Conservation (phyloP, 2,797 vertebrate species). For the Peromyscus melanophrys region DNA sequence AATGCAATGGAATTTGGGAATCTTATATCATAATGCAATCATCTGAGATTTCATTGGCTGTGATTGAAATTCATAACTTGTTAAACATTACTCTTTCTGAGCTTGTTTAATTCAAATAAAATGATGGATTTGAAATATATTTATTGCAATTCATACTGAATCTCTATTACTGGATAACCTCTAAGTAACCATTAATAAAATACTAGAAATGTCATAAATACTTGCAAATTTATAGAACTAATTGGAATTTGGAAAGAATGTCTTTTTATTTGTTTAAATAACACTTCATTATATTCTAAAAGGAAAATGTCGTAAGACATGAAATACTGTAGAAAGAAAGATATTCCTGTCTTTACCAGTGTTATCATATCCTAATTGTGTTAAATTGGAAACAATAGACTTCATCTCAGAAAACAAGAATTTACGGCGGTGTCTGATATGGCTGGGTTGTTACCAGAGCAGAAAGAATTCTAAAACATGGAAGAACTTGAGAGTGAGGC, state of each 20-base stretch:
- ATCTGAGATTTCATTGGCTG: not conserved
- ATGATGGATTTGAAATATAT: not conserved
- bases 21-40: not conserved
- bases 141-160: not conserved
- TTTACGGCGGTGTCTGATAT: not conserved
- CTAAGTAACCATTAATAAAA: not conserved
- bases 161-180: not conserved
- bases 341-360: not conserved
- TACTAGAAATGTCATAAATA: not conserved
- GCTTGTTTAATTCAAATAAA: not conserved
- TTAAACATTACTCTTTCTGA: constrained; percentile 9
- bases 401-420: not conserved
- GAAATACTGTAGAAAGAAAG: constrained; percentile 16
- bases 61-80: constrained; percentile 11
- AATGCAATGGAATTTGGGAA: not conserved
- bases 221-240: not conserved
- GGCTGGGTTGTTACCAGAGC: not conserved
- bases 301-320: not conserved
- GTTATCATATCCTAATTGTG: constrained; percentile 14
- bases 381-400: not conserved
- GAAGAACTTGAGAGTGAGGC: constrained; percentile 15
- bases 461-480: constrained; percentile 17
- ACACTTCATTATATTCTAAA: not conserved
- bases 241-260: not conserved
- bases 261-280: not conserved